These are phyloP conservation scores for Xestia rhomboidea DNA, from an alignment of 2,888 invertebrate genomes.

Conservation along the genomic window DNA sequence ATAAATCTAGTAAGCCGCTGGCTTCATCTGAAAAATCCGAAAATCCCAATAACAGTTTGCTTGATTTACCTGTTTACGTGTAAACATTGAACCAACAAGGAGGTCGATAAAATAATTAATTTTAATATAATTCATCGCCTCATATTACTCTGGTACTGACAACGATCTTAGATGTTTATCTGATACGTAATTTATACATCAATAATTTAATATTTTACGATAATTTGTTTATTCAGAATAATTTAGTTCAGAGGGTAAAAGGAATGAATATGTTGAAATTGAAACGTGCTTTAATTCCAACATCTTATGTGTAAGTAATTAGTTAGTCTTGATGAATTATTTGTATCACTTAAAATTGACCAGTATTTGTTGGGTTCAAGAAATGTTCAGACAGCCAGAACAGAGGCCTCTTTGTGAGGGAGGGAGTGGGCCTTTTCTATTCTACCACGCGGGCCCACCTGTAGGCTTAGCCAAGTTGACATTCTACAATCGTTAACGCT, in stretches of 20 bases:
- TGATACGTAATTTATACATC: background rate
- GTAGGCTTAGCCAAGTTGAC: too few relatives aligned
- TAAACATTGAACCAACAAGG: background rate
- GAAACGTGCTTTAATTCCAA: background rate
- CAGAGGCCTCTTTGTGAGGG: background rate
- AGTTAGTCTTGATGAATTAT: background rate
- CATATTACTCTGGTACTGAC: slow-evolving; percentile 16
- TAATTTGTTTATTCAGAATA: background rate
- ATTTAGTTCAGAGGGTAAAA: slow-evolving; percentile 6
- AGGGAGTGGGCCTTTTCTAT: background rate
- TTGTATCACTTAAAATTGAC: background rate
- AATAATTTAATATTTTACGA: slow-evolving; percentile 34
- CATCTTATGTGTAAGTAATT: background rate
- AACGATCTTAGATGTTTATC: slow-evolving; percentile 46
- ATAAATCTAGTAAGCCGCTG: background rate
- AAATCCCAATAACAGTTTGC: background rate
- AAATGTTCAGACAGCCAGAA: background rate
- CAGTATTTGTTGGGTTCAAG: background rate
- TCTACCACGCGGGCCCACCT: background rate
- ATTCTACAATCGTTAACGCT: too few relatives aligned
- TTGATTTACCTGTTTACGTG: background rate
- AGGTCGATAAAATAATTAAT: slow-evolving; percentile 19
- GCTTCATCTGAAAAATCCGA: background rate
- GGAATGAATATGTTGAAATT: background rate
- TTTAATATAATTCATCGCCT: slow-evolving; percentile 35